Percentiles rank a stretch among this genome's conserved stretches.
Conservation (phyloP, 2,888 invertebrate species). For the Tinea semifulvella region DNA sequence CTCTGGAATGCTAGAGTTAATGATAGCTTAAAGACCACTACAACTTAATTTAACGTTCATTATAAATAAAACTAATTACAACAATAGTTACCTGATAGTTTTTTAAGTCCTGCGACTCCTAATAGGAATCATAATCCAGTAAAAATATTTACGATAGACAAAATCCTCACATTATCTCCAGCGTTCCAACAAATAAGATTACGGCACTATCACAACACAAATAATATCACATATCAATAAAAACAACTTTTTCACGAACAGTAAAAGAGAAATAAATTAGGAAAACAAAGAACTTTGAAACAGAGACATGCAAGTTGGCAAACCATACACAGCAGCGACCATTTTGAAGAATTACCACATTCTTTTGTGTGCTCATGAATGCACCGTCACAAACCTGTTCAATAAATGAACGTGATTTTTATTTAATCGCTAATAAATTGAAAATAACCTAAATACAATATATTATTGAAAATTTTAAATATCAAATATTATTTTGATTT, state of each 20-base stretch:
- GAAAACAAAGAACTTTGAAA: slow-evolving; percentile 63
- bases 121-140: slow-evolving; percentile 44
- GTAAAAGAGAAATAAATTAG: neutral
- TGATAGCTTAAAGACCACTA: slow-evolving; percentile 41
- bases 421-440: slow-evolving; percentile 15
- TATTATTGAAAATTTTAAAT: too few relatives aligned
- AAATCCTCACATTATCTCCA: slow-evolving; percentile 62
- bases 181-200: neutral
- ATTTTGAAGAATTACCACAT: slow-evolving; percentile 80
- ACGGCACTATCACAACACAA: slow-evolving; percentile 5
- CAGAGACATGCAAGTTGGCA: slow-evolving; percentile 69
- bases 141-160: slow-evolving; percentile 49
- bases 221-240: slow-evolving; percentile 1
- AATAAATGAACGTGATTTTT: slow-evolving; percentile 21
- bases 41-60: neutral
- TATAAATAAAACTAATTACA: neutral
- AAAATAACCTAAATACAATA: neutral
- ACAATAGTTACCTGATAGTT: slow-evolving; percentile 38
- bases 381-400: slow-evolving; percentile 25
- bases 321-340: slow-evolving; percentile 71
- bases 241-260: neutral
- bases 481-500: too few relatives aligned
- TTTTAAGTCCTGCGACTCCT: slow-evolving; percentile 40
- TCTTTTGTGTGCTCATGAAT: slow-evolving; percentile 62
- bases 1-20: slow-evolving; percentile 62